phyloP scores from a whole-genome alignment of 2,888 invertebrate genomes.

The Merodon equestris region DNA sequence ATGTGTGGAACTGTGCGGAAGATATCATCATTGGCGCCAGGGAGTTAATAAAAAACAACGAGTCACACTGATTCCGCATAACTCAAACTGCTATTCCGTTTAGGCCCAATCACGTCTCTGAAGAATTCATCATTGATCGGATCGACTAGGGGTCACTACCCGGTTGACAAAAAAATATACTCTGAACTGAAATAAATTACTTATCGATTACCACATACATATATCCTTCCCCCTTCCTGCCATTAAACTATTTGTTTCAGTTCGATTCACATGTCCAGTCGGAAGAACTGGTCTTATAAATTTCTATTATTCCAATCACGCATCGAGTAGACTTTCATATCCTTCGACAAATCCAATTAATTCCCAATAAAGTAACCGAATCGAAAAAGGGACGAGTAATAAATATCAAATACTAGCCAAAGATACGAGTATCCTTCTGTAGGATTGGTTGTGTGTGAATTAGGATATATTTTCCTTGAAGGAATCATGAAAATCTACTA shows the following conservation, averaged over 20 bases:
- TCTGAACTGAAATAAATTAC: constrained; percentile 12
- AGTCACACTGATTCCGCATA: not conserved
- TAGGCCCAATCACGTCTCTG: not conserved
- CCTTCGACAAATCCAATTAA: constrained; percentile 34
- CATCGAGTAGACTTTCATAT: not conserved
- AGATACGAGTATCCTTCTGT: not conserved
- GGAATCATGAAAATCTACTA: too few species aligned
- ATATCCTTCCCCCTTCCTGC: constrained; percentile 6
- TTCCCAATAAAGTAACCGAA: constrained; percentile 25
- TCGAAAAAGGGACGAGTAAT: constrained; percentile 25
- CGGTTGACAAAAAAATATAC: too few species aligned
- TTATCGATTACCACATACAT: not conserved
- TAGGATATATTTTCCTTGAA: constrained; percentile 28
- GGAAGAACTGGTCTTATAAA: not conserved
- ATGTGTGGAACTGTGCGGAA: constrained; percentile 6
- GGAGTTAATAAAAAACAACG: constrained; percentile 3
- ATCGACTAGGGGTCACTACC: not conserved
- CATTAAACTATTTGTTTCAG: constrained; percentile 22
- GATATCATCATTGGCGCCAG: constrained; percentile 15
- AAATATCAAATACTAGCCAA: constrained; percentile 5
- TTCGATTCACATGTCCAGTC: constrained; percentile 10
- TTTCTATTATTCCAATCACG: not conserved
- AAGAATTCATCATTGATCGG: constrained; percentile 15
- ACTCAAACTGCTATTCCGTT: not conserved
- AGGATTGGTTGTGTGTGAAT: constrained; percentile 5